A percentile compares a stretch with the other conserved stretches of the same genome.
Evolutionary conservation across 2,888 invertebrate species (phyloP).

Genomic region (Entomobrya proxima): DNA sequence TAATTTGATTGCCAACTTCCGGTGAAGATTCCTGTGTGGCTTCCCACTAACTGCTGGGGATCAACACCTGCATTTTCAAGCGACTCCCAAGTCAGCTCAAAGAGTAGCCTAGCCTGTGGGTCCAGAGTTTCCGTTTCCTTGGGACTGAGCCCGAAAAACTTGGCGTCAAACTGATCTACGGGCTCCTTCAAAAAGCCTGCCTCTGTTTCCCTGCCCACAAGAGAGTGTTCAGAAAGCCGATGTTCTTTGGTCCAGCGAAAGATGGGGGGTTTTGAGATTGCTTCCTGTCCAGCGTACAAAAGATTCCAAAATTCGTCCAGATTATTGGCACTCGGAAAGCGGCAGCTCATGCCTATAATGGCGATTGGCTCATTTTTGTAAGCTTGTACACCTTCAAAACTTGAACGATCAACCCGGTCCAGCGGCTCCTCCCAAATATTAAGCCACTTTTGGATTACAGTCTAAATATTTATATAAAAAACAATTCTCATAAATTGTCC

Average conservation of each 20-base stretch:
- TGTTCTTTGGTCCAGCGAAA: slow-evolving; percentile 9
- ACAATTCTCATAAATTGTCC: too few relatives aligned
- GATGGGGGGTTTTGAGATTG: background rate
- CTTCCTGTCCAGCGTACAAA: background rate
- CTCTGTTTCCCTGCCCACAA: slow-evolving; percentile 3
- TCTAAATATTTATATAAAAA: too few relatives aligned
- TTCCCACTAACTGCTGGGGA: background rate
- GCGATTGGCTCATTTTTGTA: slow-evolving; percentile 22
- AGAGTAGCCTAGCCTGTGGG: background rate
- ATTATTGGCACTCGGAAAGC: slow-evolving; percentile 4
- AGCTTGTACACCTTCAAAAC: background rate
- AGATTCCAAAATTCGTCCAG: slow-evolving; percentile 33
- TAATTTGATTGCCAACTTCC: background rate
- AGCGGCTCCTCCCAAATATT: too few relatives aligned
- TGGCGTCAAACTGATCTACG: slow-evolving; percentile 32
- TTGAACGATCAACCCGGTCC: too few relatives aligned
- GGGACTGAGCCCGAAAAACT: slow-evolving; percentile 26
- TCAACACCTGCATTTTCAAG: background rate
- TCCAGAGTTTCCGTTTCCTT: background rate
- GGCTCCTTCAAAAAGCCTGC: slow-evolving; percentile 28
- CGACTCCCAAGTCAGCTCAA: slow-evolving; percentile 6
- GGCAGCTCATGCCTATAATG: slow-evolving; percentile 22
- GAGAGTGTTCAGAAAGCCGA: background rate
- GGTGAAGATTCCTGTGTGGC: background rate
- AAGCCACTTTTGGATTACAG: too few relatives aligned